These are phyloP conservation scores for Hippocampus comes DNA, from an alignment of 2,113 vertebrate species.

Conservation along the genomic window DNA sequence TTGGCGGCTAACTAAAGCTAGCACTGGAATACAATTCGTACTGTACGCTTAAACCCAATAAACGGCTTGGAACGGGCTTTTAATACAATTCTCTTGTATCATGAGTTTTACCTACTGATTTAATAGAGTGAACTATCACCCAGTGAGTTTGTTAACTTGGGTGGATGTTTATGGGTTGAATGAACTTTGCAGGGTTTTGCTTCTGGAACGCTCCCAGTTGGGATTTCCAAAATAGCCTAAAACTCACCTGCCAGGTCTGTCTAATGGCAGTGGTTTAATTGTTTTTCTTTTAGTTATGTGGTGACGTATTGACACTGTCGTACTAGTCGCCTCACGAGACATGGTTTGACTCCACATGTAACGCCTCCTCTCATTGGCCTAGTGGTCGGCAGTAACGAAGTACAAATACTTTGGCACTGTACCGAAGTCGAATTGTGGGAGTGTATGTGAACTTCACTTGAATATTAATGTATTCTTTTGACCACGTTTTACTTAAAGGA, in stretches of 20 bases:
- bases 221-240: not conserved
- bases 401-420: not conserved
- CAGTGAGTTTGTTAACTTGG: not conserved
- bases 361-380: not conserved
- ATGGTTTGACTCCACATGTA: not conserved
- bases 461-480: not conserved
- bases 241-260: not conserved
- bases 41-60: not conserved
- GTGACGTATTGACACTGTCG: not conserved
- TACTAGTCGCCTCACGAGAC: not conserved
- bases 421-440: not conserved
- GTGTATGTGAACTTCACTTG: too few relatives aligned
- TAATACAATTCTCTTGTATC: too few relatives aligned
- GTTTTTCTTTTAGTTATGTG: not conserved
- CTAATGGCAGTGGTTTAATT: not conserved
- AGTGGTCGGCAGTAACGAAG: not conserved
- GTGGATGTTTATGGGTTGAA: conserved; percentile 42
- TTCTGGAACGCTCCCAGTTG: conserved; percentile 44
- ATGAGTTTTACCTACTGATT: not conserved
- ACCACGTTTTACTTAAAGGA: not conserved
- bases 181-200: conserved; percentile 42
- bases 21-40: conserved; percentile 18
- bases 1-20: conserved; percentile 33
- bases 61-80: not conserved
- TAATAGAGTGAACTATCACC: too few relatives aligned